Conservation (phyloP, 1,140 invertebrate genomes). For the Saccostrea echinata region DNA sequence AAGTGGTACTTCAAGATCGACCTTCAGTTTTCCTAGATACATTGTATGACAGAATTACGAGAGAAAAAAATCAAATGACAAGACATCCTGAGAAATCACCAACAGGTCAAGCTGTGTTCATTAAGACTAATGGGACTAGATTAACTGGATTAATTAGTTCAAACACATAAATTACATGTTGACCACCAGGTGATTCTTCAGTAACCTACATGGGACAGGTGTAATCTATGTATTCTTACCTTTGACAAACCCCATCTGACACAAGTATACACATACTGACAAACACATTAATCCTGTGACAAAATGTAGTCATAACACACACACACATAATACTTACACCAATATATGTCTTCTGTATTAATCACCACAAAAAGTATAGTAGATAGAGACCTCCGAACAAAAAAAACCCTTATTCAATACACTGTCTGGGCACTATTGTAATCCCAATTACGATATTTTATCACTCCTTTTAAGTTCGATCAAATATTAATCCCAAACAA, state of each 20-base stretch:
- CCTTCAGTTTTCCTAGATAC: too few species aligned
- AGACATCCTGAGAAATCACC: not conserved
- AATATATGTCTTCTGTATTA: not conserved
- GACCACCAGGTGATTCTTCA: slow-evolving; percentile 11
- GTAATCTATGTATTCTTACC: slow-evolving; percentile 4
- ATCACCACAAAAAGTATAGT: not conserved
- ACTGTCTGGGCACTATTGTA: slow-evolving; percentile 29
- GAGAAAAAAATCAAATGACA: too few species aligned
- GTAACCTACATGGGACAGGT: not conserved
- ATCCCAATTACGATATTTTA: slow-evolving; percentile 33
- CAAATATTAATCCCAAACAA: slow-evolving; percentile 37
- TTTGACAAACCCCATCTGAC: not conserved
- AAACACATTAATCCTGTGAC: slow-evolving; percentile 19
- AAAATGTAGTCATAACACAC: slow-evolving; percentile 6
- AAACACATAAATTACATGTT: not conserved
- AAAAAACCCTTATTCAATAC: slow-evolving; percentile 16
- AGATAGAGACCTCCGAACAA: not conserved
- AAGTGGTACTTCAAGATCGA: too few species aligned
- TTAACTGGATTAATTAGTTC: slow-evolving; percentile 30
- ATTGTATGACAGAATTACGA: too few species aligned
- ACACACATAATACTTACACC: slow-evolving; percentile 4
- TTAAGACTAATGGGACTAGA: not conserved
- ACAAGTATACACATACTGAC: not conserved
- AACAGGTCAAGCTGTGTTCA: not conserved
- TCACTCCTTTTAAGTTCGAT: slow-evolving; percentile 37